Conservation (phyloP, 2,888 invertebrate genomes). For the Melanotus villosus region DNA sequence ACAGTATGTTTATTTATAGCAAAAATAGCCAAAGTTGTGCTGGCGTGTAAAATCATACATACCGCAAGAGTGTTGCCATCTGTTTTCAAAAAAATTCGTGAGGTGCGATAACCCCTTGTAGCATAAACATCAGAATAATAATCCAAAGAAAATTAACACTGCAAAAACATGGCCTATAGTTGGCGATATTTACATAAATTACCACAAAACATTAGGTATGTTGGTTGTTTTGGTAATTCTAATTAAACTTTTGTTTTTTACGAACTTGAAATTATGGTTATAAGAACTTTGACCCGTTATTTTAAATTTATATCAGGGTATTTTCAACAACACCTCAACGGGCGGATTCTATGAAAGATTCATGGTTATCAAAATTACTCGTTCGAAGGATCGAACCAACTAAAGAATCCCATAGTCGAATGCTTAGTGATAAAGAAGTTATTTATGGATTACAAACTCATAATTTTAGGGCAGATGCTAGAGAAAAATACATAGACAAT, state of each 20-base stretch:
- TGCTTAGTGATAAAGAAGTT: conserved; percentile 96
- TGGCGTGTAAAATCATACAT: too few relatives aligned
- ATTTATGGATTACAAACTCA: conserved; percentile 97
- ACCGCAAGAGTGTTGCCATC: conserved; percentile 22
- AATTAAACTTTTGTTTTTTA: neutral
- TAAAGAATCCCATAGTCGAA: conserved; percentile 96
- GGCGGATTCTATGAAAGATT: conserved; percentile 73
- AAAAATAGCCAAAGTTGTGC: too few relatives aligned
- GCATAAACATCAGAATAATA: neutral
- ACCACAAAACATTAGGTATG: conserved; percentile 60
- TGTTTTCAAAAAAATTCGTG: conserved; percentile 15
- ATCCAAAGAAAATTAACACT: neutral
- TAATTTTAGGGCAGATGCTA: conserved; percentile 91
- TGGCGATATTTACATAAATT: conserved; percentile 58
- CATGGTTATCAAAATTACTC: conserved; percentile 89
- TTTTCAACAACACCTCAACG: conserved; percentile 65
- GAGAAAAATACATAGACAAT: conserved; percentile 88
- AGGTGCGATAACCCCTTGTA: conserved; percentile 26
- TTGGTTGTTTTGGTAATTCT: neutral
- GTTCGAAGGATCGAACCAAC: conserved; percentile 94
- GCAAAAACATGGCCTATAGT: conserved; percentile 58
- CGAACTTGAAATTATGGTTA: neutral
- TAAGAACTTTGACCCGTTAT: neutral
- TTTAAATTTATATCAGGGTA: conserved; percentile 51
- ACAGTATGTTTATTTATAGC: too few relatives aligned